Percentiles rank a stretch among this genome's conserved stretches.
phyloP scores from a whole-genome alignment of 1,140 invertebrate genomes.

The Cataglyphis hispanica region DNA sequence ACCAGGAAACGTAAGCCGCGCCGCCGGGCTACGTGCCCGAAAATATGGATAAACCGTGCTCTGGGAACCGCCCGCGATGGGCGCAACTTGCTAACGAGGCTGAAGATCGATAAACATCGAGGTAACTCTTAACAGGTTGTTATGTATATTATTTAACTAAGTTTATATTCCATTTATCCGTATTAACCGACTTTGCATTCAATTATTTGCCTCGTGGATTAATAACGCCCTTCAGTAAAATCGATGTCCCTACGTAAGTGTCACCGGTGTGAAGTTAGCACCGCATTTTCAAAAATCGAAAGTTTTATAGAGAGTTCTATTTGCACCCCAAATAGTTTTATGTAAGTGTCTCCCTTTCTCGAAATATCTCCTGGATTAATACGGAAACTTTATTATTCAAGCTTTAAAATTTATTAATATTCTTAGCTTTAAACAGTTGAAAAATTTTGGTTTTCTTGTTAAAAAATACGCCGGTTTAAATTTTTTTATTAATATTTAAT shows the following conservation, averaged over 20 bases:
- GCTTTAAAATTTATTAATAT: too few species aligned
- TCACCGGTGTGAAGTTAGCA: too few species aligned
- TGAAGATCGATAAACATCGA: conserved; percentile 35
- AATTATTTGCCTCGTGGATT: not conserved
- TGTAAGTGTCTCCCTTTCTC: too few species aligned
- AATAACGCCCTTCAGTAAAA: not conserved
- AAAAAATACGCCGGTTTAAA: too few species aligned
- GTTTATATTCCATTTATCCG: not conserved
- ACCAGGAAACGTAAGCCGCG: conserved; percentile 40
- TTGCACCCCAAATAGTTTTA: too few species aligned
- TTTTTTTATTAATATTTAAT: too few species aligned
- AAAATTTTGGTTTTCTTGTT: too few species aligned
- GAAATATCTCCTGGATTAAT: too few species aligned
- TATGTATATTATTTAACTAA: not conserved
- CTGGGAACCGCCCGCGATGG: conserved; percentile 22
- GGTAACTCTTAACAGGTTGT: conserved; percentile 18
- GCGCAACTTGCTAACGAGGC: conserved; percentile 43
- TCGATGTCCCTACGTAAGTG: not conserved
- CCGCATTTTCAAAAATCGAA: too few species aligned
- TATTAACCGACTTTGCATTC: not conserved
- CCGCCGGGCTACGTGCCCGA: not conserved
- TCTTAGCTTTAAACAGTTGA: too few species aligned
- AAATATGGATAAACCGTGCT: conserved; percentile 51
- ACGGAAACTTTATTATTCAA: too few species aligned
- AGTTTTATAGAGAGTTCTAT: too few species aligned